Conservation (phyloP, 2,797 vertebrate species). For the Cuculus canorus region DNA sequence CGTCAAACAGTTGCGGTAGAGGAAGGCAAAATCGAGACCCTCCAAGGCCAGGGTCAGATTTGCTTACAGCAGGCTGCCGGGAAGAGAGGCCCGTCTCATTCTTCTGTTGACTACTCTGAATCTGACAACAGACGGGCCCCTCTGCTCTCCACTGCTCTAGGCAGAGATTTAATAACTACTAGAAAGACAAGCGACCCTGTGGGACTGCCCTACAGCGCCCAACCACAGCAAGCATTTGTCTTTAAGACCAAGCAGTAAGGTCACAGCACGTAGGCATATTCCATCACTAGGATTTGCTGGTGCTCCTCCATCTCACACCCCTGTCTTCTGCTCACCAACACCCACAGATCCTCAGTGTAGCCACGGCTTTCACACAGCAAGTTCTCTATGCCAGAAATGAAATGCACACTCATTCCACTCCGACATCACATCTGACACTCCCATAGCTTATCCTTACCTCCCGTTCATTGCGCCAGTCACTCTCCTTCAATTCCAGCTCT, state of each 20-base stretch:
- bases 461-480: conserved; percentile 82
- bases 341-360: background rate
- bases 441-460: conserved; percentile 73
- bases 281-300: background rate
- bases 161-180: background rate
- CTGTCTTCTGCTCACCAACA: background rate
- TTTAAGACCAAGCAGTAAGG: accelerated
- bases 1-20: background rate
- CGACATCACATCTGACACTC: too few relatives aligned
- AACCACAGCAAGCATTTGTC: background rate
- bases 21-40: background rate
- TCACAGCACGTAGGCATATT: background rate
- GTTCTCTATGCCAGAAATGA: background rate
- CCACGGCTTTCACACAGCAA: background rate
- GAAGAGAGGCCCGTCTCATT: background rate
- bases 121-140: background rate
- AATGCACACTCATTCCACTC: background rate
- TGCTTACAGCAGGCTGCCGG: background rate
- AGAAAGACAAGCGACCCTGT: background rate
- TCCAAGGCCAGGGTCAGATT: background rate
- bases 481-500: conserved; percentile 82
- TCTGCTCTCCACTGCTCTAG: background rate
- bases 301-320: background rate
- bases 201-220: background rate
- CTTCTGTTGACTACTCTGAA: too few relatives aligned